These are phyloP conservation scores for Zoroaster sp. DNA, from an alignment of 53 echinoderm and acorn worm genomes.

Conservation along the genomic window DNA sequence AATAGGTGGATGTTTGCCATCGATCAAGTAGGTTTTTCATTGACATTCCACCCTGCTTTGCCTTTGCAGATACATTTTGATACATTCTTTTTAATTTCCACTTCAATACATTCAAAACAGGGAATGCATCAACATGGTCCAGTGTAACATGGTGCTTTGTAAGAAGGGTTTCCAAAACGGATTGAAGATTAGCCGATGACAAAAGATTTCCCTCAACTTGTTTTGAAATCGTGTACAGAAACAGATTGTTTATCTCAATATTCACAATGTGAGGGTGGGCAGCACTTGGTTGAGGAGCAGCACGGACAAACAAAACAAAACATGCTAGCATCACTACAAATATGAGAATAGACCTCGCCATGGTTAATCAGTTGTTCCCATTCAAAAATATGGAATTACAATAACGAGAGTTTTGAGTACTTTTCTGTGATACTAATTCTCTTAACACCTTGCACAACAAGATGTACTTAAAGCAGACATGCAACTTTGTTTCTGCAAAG, in stretches of 20 bases:
- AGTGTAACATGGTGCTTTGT: not conserved
- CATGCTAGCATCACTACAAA: no score
- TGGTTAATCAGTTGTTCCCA: no score
- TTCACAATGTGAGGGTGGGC: not conserved
- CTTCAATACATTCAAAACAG: slow-evolving; percentile 39
- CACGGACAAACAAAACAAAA: no score
- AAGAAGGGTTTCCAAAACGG: not conserved
- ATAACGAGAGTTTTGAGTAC: no score
- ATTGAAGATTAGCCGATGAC: not conserved
- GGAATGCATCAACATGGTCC: not conserved
- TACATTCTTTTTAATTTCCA: slow-evolving; percentile 42
- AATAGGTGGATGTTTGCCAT: slow-evolving; percentile 29
- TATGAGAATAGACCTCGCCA: no score
- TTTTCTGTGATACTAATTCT: not conserved
- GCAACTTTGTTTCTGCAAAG: not conserved
- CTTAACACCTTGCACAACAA: no score
- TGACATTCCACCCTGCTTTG: slow-evolving; percentile 42
- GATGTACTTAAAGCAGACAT: not conserved
- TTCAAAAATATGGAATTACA: no score
- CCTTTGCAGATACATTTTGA: slow-evolving; percentile 1
- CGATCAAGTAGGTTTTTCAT: slow-evolving; percentile 23
- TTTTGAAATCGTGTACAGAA: not conserved
- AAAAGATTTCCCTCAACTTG: not conserved
- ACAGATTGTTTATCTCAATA: not conserved
- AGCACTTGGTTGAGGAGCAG: not conserved